Evolutionary conservation across 2,113 vertebrate genomes (phyloP).

Genomic region (Dicaeum eximium): DNA sequence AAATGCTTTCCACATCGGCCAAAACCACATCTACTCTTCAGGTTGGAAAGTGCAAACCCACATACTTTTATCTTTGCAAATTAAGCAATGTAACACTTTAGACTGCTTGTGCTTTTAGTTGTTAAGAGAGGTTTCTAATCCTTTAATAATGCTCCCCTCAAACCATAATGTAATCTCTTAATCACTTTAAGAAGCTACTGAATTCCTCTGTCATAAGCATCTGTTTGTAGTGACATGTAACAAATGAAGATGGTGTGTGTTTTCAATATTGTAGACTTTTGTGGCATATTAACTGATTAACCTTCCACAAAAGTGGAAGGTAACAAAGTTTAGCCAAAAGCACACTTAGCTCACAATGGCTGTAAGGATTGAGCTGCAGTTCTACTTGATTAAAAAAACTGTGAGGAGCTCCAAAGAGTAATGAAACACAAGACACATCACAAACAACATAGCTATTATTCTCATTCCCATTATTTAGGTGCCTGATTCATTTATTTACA

Average conservation of each 20-base stretch:
- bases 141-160: neutral
- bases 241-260: neutral
- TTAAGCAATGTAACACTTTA: neutral
- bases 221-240: neutral
- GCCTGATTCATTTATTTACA: constrained; percentile 57
- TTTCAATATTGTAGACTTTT: neutral
- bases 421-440: neutral
- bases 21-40: neutral
- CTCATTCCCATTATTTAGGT: neutral
- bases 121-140: constrained; percentile 35
- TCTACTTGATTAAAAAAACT: neutral
- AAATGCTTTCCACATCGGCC: neutral
- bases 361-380: neutral
- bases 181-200: constrained; percentile 29
- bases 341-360: neutral
- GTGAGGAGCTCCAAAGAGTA: neutral
- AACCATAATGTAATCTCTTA: constrained; percentile 30
- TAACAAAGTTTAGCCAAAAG: neutral
- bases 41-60: neutral
- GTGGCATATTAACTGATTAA: neutral
- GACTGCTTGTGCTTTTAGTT: neutral
- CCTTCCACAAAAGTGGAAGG: neutral
- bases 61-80: neutral
- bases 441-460: neutral
- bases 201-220: constrained; percentile 19